Conservation (phyloP, 2,888 invertebrate species). For the Arenicola marina region DNA sequence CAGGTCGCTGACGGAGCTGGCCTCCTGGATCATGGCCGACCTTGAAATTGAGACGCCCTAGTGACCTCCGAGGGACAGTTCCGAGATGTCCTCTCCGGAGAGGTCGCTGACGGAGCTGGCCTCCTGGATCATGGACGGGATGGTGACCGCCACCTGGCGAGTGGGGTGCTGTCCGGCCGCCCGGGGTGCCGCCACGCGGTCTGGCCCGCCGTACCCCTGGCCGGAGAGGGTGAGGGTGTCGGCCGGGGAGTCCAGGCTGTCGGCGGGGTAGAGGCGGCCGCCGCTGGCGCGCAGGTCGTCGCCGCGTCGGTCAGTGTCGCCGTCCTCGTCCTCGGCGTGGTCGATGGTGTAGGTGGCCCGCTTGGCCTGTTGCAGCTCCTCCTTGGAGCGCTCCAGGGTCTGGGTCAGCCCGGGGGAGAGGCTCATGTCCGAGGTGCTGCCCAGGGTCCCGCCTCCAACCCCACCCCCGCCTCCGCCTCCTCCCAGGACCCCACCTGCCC, state of each 20-base stretch:
- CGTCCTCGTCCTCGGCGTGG: not conserved
- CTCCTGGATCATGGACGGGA: slow-evolving; percentile 2
- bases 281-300: not conserved
- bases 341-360: not conserved
- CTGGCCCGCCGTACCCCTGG: no score
- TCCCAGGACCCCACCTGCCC: no score
- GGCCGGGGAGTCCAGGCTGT: no score
- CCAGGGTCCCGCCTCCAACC: not conserved
- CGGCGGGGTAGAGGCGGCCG: no score
- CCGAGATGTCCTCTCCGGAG: not conserved
- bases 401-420: slow-evolving; percentile 8
- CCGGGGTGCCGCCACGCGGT: no score
- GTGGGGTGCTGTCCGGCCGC: not conserved
- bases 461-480: no score
- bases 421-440: slow-evolving; percentile 17
- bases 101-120: not conserved
- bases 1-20: no score
- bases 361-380: not conserved
- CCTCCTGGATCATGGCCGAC: no score
- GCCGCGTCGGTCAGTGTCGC: not conserved
- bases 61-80: not conserved
- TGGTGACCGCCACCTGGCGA: slow-evolving; percentile 1
- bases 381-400: slow-evolving; percentile 7
- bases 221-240: no score
- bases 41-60: no score